Base-by-base conservation (phyloP, 2,888 invertebrate species). In the Eupithecia centaureata region DNA sequence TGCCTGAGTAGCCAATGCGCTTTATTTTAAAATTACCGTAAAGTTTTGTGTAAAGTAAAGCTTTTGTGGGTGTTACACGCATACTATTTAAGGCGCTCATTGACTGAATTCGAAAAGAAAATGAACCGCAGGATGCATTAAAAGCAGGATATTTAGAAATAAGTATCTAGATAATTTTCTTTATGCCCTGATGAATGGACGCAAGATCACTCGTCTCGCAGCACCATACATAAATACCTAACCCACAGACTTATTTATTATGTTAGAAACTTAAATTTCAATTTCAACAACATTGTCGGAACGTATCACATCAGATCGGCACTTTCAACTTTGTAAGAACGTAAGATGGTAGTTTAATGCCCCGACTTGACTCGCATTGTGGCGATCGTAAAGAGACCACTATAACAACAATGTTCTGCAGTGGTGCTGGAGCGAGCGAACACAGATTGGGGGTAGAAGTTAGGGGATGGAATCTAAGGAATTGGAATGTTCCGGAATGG, bases 351-450 rank as follows among this genome's bases (percentile, higher is more conserved):
- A 58, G 56, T 61, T 61, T 67, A 64, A 61, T 65, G 61, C 25
- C 52, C 57, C 32, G 59, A 30, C 42, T 71, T 63, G 63, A 68
- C 61, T 22, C 38, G 68, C 68, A 65, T 61, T 56, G 67, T 60
- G 12, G 22, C 15, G 32, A 4, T 60, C 52, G 61, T 71, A 65
- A 65, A 59, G 52, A 63, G 65, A 71, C 71, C 71, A 13, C 61
- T 61, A 61, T 28, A 15, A 51, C 47, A 28, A 71, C 71, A 68
- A 52, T 71, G 71, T 71, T 61, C 65, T 58, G 61, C 57, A 65
- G 70, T 65, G 68, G 61, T 61, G 15, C 61, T 58, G 2, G 54
- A 25, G 61, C 58, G 52, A 28, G 57, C 18, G 12, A 22, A 28
- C 63, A 32, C 28, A 57, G 64, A 61, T 64, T 52, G 61, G 38